A percentile compares a stretch with the other conserved stretches of the same genome.
These are phyloP conservation scores for Neopelma chrysocephalum DNA, from an alignment of 2,797 vertebrate species.

Conservation along the genomic window DNA sequence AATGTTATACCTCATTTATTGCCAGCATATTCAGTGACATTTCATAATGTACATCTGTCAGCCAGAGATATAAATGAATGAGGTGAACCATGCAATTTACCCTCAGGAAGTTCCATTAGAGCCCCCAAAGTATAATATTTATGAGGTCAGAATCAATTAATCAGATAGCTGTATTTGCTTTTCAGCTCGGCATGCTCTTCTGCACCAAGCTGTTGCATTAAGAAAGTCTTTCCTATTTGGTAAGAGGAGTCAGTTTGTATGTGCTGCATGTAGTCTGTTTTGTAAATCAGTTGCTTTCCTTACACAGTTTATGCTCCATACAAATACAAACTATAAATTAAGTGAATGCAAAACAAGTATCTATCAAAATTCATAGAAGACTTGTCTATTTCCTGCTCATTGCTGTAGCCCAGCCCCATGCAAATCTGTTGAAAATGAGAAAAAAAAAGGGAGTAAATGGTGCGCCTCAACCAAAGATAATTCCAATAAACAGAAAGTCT, in stretches of 20 bases:
- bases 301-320: neutral
- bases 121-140: slow-evolving; percentile 87
- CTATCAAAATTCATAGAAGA: slow-evolving; percentile 21
- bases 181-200: slow-evolving; percentile 70
- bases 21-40: slow-evolving; percentile 86
- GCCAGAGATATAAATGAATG: slow-evolving; percentile 81
- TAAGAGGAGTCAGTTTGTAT: slow-evolving; percentile 51
- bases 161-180: slow-evolving; percentile 83
- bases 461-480: neutral
- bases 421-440: neutral
- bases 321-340: slow-evolving; percentile 40
- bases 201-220: slow-evolving; percentile 73
- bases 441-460: neutral
- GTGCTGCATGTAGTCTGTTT: slow-evolving; percentile 52
- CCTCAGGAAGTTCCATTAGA: slow-evolving; percentile 86
- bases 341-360: slow-evolving; percentile 47
- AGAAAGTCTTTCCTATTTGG: slow-evolving; percentile 53
- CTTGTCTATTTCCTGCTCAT: neutral
- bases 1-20: slow-evolving; percentile 85
- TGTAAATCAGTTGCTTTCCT: slow-evolving; percentile 65
- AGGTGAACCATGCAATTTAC: slow-evolving; percentile 85
- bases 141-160: slow-evolving; percentile 89
- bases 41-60: slow-evolving; percentile 89
- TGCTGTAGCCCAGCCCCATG: neutral
- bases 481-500: neutral